A percentile compares a stretch with the other conserved stretches of the same genome.
Conservation (phyloP, 2,888 invertebrate genomes). For the Theodoxus fluviatilis region DNA sequence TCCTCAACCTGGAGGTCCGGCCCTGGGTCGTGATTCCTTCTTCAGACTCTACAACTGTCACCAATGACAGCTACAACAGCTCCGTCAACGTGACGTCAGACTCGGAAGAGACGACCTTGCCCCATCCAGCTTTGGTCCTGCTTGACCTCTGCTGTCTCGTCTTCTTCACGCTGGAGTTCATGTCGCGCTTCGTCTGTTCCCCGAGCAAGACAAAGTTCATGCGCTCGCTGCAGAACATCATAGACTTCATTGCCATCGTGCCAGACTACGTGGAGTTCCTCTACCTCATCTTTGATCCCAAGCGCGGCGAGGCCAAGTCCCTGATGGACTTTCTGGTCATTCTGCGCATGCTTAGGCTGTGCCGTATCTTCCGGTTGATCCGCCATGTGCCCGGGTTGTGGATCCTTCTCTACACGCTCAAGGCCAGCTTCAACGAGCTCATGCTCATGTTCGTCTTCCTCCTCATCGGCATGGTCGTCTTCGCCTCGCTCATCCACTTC, state of each 20-base stretch:
- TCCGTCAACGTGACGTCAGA: not conserved
- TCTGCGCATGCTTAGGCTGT: conserved; percentile 56
- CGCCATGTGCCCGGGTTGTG: conserved; percentile 60
- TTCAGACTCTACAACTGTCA: not conserved
- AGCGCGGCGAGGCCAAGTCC: conserved; percentile 41
- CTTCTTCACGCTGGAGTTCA: conserved; percentile 59
- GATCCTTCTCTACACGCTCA: conserved; percentile 60
- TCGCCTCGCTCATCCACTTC: conserved; percentile 61
- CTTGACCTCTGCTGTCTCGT: conserved; percentile 56
- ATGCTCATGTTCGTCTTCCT: conserved; percentile 61
- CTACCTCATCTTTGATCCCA: conserved; percentile 45
- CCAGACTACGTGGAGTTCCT: conserved; percentile 59
- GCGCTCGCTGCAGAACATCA: conserved; percentile 55
- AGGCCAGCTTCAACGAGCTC: conserved; percentile 61
- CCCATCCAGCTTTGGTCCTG: conserved; percentile 52
- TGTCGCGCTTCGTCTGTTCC: conserved; percentile 54
- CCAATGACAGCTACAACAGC: not conserved
- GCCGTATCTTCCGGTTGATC: conserved; percentile 58
- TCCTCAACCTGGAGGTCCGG: conserved; percentile 34
- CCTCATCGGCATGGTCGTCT: conserved; percentile 61
- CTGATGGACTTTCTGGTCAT: conserved; percentile 59
- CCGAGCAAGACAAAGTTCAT: conserved; percentile 56
- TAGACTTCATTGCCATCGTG: conserved; percentile 57
- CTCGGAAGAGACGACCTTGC: conserved; percentile 31
- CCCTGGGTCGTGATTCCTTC: conserved; percentile 22